These are phyloP conservation scores for Hirtodrosophila histrioides DNA, from an alignment of 2,888 invertebrate species.

Conservation along the genomic window DNA sequence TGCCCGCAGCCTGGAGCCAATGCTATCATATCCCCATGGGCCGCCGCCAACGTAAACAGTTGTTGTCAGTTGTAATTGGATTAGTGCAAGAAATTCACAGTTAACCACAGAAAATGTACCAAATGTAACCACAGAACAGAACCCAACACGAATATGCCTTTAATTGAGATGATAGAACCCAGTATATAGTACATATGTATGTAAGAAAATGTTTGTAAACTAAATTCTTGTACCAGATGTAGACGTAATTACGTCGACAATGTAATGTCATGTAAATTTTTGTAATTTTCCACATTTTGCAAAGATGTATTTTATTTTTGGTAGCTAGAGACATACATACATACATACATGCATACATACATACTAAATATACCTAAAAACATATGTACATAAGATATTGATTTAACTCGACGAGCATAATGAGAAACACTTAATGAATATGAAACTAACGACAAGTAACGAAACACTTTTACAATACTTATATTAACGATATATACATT, in stretches of 20 bases:
- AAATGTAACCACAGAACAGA: constrained; percentile 7
- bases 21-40: constrained; percentile 95
- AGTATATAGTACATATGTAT: constrained; percentile 6
- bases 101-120: constrained; percentile 4
- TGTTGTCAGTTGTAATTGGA: constrained; percentile 43
- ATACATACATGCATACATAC: constrained; percentile 10
- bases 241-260: constrained; percentile 12
- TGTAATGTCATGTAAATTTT: constrained; percentile 58
- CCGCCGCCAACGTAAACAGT: constrained; percentile 93
- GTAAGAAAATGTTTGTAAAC: constrained; percentile 32
- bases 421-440: constrained; percentile 48
- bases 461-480: constrained; percentile 66
- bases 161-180: constrained; percentile 11
- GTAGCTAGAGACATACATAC: constrained; percentile 53
- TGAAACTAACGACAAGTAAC: constrained; percentile 72
- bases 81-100: constrained; percentile 52
- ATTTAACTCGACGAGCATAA: constrained; percentile 60
- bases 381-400: constrained; percentile 37
- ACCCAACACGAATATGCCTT: constrained; percentile 59
- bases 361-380: constrained; percentile 13
- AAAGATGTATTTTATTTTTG: constrained; percentile 50
- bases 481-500: constrained; percentile 72
- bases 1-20: constrained; percentile 93
- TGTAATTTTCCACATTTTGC: constrained; percentile 65
- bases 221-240: constrained; percentile 60